A percentile compares a stretch with the other conserved stretches of the same genome.
Conservation (phyloP, 1,140 invertebrate genomes). For the Eurosta solidaginis region DNA sequence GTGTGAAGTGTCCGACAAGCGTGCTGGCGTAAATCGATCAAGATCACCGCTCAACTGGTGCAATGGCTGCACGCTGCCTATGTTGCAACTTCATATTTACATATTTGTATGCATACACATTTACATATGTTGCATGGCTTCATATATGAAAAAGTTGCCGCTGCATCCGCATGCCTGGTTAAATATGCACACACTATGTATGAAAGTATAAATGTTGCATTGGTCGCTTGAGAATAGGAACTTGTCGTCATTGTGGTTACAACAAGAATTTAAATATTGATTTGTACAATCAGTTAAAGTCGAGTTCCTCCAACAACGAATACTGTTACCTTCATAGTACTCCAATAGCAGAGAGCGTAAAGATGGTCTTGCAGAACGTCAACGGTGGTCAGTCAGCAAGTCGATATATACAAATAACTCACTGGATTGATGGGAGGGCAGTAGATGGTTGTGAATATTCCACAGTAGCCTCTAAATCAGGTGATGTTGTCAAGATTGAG, state of each 20-base stretch:
- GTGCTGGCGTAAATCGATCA: conserved; percentile 26
- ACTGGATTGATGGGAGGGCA: too few species aligned
- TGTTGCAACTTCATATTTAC: conserved; percentile 14
- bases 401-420: too few species aligned
- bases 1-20: neutral
- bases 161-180: too few species aligned
- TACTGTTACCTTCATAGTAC: neutral
- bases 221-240: neutral
- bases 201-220: neutral
- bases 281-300: conserved; percentile 29
- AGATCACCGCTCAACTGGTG: neutral
- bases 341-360: neutral
- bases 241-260: neutral
- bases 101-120: too few species aligned
- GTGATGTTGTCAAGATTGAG: too few species aligned
- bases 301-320: neutral
- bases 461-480: too few species aligned
- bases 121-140: neutral
- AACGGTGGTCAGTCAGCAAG: neutral
- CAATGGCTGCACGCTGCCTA: neutral
- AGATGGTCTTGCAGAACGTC: neutral
- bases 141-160: too few species aligned
- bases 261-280: conserved; percentile 31
- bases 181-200: too few species aligned
- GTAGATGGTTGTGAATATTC: too few species aligned